phyloP scores from a whole-genome alignment of 2,113 vertebrate species.

The human (Homo sapiens) region GRCh38 chr22:33728501-33729000 shows the following conservation, averaged over 20 bases:
- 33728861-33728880: neutral
- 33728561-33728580: no score
- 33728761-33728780: neutral
- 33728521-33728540: no score
- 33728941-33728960: neutral
- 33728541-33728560: no score
- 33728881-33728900: neutral
- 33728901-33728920: neutral
- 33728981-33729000: no score
- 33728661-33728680: no score
- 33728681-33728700: no score
- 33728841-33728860: accelerated
- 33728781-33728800: neutral
- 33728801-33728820: neutral
- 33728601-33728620: neutral
- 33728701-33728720: neutral
- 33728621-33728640: neutral
- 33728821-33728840: neutral
- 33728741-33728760: neutral
- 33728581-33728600: neutral
- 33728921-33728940: neutral
- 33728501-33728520: no score
- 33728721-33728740: neutral
- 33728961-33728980: neutral
- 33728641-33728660: neutral